phyloP scores from a whole-genome alignment of 2,888 invertebrate species.

The Nipponacmea schrenckii region DNA sequence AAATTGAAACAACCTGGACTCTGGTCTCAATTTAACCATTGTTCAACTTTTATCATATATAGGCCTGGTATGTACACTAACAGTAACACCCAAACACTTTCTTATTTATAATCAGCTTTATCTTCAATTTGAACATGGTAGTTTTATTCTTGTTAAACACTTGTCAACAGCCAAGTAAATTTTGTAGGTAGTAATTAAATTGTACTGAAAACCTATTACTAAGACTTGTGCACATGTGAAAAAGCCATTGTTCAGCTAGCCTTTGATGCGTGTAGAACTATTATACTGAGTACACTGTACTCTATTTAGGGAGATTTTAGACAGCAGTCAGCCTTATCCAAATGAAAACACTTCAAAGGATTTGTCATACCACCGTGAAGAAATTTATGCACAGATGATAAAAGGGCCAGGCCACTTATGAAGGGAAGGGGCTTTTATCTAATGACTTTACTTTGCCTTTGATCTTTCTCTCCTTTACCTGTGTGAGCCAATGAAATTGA shows the following conservation, averaged over 20 bases:
- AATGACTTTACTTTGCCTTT: slow-evolving; percentile 29
- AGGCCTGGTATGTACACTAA: no score
- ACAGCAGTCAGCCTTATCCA: slow-evolving; percentile 4
- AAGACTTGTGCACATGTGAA: slow-evolving; percentile 6
- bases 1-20: no score
- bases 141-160: no score
- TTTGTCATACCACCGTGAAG: slow-evolving; percentile 29
- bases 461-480: slow-evolving; percentile 26
- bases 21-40: no score
- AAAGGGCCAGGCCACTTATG: slow-evolving; percentile 32
- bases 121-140: no score
- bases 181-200: neutral
- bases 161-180: no score
- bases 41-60: no score
- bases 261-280: slow-evolving; percentile 17
- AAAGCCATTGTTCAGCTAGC: slow-evolving; percentile 8
- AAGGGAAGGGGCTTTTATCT: slow-evolving; percentile 30
- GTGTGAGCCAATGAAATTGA: slow-evolving; percentile 2
- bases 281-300: slow-evolving; percentile 20
- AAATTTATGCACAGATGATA: slow-evolving; percentile 35
- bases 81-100: no score
- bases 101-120: no score
- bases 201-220: slow-evolving; percentile 7
- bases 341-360: slow-evolving; percentile 20
- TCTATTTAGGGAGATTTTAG: neutral